Conservation (phyloP, 2,797 vertebrate species). For the Aphelocoma californica region DNA sequence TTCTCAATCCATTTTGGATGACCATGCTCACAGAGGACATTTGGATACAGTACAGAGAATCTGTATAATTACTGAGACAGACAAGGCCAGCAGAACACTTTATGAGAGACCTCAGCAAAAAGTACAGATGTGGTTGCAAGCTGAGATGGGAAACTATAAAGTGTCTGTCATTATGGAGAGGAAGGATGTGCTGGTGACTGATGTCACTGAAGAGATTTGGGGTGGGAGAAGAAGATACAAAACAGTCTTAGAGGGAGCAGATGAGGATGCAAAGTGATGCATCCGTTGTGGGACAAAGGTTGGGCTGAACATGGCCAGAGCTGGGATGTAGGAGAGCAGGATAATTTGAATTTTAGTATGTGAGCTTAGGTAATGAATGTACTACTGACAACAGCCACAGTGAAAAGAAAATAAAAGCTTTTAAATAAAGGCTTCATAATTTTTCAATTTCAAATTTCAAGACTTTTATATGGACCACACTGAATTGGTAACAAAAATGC, state of each 20-base stretch:
- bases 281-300: background rate
- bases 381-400: background rate
- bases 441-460: background rate
- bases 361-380: background rate
- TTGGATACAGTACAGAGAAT: background rate
- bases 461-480: background rate
- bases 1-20: background rate
- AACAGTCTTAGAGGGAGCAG: background rate
- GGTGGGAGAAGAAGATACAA: background rate
- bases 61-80: background rate
- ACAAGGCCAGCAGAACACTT: background rate
- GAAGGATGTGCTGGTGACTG: background rate
- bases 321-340: background rate
- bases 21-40: background rate
- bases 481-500: background rate
- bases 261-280: background rate
- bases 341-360: background rate
- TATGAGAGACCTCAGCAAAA: background rate
- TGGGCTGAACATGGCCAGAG: background rate
- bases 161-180: background rate
- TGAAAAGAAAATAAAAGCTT: background rate
- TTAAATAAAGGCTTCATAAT: background rate
- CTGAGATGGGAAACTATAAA: background rate
- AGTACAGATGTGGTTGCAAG: background rate
- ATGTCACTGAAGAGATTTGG: background rate